phyloP scores from a whole-genome alignment of 1,140 invertebrate genomes.

The Whitmania pigra region DNA sequence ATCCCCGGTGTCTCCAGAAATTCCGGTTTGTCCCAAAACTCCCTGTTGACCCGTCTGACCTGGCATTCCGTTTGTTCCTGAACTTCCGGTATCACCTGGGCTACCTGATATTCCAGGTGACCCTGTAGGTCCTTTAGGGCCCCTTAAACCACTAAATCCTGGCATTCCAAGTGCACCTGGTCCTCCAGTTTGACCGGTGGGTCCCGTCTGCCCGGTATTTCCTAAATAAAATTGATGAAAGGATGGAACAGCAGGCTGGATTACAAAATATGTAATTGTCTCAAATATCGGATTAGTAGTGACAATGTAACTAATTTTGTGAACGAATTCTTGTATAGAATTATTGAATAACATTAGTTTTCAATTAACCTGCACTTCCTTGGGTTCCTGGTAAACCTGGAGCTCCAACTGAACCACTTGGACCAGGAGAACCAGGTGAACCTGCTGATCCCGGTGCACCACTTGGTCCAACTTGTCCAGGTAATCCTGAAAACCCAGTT shows the following conservation, averaged over 20 bases:
- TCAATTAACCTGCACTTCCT: constrained; percentile 9
- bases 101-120: too few species aligned
- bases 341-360: neutral
- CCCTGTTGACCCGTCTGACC: constrained; percentile 19
- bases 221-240: constrained; percentile 11
- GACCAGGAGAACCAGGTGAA: constrained; percentile 9
- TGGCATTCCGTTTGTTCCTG: constrained; percentile 8
- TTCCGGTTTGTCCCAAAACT: neutral
- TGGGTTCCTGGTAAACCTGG: constrained; percentile 18
- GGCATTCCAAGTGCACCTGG: too few species aligned
- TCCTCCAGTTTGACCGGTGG: constrained; percentile 12
- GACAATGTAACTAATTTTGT: too few species aligned
- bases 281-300: too few species aligned
- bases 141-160: too few species aligned
- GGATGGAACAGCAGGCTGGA: too few species aligned
- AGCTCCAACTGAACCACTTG: too few species aligned
- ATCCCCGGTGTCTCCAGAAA: constrained; percentile 13
- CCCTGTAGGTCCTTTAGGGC: too few species aligned
- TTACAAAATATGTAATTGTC: too few species aligned
- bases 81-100: constrained; percentile 1
- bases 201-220: constrained; percentile 9
- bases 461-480: constrained; percentile 12
- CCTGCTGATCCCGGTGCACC: neutral
- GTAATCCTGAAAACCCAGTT: neutral
- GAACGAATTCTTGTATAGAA: too few species aligned